Evolutionary conservation across 2,797 vertebrate species (phyloP), one percentile per base, ranked within the genome.

Genomic region (Sciaenops ocellatus): DNA sequence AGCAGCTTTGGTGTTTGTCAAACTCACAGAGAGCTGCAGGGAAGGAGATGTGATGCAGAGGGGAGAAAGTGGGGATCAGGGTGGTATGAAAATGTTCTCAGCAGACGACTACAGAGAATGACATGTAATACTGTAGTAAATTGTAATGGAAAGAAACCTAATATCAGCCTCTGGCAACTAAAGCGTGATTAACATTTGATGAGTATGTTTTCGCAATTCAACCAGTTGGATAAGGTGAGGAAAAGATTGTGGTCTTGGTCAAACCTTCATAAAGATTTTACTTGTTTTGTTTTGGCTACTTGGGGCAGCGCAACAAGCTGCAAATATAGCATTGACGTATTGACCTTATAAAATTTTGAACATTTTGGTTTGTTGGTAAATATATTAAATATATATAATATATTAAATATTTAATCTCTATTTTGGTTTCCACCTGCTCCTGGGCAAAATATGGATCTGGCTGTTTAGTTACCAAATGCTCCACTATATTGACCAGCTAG

Each of bases 1-100:
- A 62, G 63, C 76, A 72, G 75, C 38, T 54, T 42, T 26, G 38
- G 55, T 78, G 61, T 89, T 85, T 84, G 79, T 80, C 78, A 87
- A 60, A 63, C 62, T 70, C 73, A 71, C 44, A 73, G 42, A 82
- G 75, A 79, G 62, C 77, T 57, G 75, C 79, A 68, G 28, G 78
- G 72, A 41, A 73, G 12, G 15, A 71, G 42, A 70, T 46, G 54
- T 47, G 61, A 76, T 42, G 68, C 48, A 20, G 79, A 66, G 42
- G 17, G 30, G 24, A 47, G 16, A 24, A 48, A 68, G 18, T 34
- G 9, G 47, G 24, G n/a, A 47, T 54, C 13, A 46, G 38, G 46
- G 28, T 41, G 62, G 18, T 4, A 12, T 28, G 5, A 46, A 63
- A 51, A 42, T 41, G 30, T 6, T 48, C 26, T 28, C 16, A 48